A percentile compares a stretch with the other conserved stretches of the same genome.
Evolutionary conservation across 2,888 invertebrate species (phyloP).

Genomic region (Drosophila borborema): DNA sequence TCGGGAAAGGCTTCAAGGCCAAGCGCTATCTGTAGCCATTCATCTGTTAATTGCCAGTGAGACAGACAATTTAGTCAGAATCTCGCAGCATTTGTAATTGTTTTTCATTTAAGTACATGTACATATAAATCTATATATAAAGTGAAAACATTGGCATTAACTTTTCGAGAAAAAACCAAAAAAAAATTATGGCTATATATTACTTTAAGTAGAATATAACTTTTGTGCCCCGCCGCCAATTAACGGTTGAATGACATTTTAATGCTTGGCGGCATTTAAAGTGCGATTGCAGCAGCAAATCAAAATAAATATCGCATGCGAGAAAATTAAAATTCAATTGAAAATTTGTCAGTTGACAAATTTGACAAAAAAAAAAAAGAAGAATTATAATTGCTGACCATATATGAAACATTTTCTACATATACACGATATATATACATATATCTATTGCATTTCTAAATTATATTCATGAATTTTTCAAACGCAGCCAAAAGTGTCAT

Average conservation of each 20-base stretch:
- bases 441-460: conserved; percentile 58
- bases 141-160: conserved; percentile 48
- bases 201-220: conserved; percentile 63
- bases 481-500: conserved; percentile 69
- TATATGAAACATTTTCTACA: conserved; percentile 15
- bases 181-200: conserved; percentile 49
- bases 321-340: conserved; percentile 37
- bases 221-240: conserved; percentile 53
- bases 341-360: conserved; percentile 51
- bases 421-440: not conserved
- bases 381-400: conserved; percentile 18
- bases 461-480: conserved; percentile 70
- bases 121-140: conserved; percentile 4
- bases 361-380: conserved; percentile 25
- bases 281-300: conserved; percentile 34
- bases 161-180: conserved; percentile 39
- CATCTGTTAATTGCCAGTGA: conserved; percentile 15
- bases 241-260: conserved; percentile 79
- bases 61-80: conserved; percentile 3
- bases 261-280: conserved; percentile 67
- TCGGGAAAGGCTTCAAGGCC: not conserved
- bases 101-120: not conserved
- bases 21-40: not conserved
- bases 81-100: conserved; percentile 14
- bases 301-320: conserved; percentile 55